These are phyloP conservation scores for Drosophila leonis DNA, from an alignment of 2,888 invertebrate genomes.

Conservation along the genomic window DNA sequence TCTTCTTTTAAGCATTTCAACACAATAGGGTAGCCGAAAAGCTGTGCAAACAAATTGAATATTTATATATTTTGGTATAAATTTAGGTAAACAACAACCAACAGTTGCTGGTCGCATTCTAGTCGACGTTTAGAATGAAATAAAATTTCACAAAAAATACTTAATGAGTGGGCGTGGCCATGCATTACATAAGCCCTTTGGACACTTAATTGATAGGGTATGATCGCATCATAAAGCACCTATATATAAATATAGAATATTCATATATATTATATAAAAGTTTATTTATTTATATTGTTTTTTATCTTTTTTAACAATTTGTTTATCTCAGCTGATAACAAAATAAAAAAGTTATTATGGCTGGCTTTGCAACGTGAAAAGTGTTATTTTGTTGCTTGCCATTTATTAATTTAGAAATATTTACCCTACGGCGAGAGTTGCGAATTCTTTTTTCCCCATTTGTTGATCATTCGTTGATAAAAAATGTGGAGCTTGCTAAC, in stretches of 20 bases:
- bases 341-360: constrained; percentile 24
- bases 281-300: constrained; percentile 11
- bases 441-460: constrained; percentile 13
- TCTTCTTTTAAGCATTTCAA: neutral
- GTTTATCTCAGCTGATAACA: constrained; percentile 66
- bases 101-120: constrained; percentile 38
- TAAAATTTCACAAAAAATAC: constrained; percentile 10
- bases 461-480: constrained; percentile 31
- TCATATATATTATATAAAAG: neutral
- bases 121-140: constrained; percentile 9
- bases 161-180: constrained; percentile 18
- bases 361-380: constrained; percentile 30
- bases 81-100: constrained; percentile 46
- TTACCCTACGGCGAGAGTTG: constrained; percentile 19
- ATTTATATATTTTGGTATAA: constrained; percentile 32
- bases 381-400: constrained; percentile 25
- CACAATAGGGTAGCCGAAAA: constrained; percentile 55
- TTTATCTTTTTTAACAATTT: constrained; percentile 33
- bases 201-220: constrained; percentile 40
- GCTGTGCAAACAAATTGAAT: constrained; percentile 72
- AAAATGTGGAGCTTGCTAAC: constrained; percentile 8
- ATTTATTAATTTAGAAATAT: constrained; percentile 43
- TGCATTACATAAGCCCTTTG: neutral
- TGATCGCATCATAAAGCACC: neutral
- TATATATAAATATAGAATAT: neutral